Evolutionary conservation across 2,797 vertebrate species (phyloP).

Genomic region (Catamblyrhynchus diadema): DNA sequence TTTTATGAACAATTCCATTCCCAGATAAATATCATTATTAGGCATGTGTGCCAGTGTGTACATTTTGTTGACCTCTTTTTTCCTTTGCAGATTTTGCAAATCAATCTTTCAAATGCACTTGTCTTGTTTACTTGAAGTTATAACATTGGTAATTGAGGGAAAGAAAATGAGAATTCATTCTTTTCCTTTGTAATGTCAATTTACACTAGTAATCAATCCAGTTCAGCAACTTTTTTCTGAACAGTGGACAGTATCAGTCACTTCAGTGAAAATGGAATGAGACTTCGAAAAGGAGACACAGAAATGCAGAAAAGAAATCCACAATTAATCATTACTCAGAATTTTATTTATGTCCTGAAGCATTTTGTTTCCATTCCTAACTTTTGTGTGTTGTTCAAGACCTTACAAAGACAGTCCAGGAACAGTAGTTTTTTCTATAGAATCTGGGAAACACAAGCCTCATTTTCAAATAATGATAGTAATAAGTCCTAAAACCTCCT

Average conservation of each 20-base stretch:
- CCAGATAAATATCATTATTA: neutral
- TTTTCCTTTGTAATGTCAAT: neutral
- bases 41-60: neutral
- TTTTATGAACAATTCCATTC: neutral
- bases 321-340: neutral
- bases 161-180: neutral
- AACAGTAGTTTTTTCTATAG: neutral
- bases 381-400: neutral
- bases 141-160: neutral
- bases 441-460: neutral
- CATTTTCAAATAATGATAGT: neutral
- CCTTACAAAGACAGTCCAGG: neutral
- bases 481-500: neutral
- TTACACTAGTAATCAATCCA: neutral
- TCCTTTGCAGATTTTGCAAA: neutral
- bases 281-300: neutral
- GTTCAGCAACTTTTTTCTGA: neutral
- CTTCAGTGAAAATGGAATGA: neutral
- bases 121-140: neutral
- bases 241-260: neutral
- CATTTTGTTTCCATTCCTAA: neutral
- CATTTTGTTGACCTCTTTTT: neutral
- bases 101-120: neutral
- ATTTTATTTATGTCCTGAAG: neutral
- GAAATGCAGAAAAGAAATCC: neutral